phyloP scores from a whole-genome alignment of 2,113 vertebrate species.

The Malurus elegans region DNA sequence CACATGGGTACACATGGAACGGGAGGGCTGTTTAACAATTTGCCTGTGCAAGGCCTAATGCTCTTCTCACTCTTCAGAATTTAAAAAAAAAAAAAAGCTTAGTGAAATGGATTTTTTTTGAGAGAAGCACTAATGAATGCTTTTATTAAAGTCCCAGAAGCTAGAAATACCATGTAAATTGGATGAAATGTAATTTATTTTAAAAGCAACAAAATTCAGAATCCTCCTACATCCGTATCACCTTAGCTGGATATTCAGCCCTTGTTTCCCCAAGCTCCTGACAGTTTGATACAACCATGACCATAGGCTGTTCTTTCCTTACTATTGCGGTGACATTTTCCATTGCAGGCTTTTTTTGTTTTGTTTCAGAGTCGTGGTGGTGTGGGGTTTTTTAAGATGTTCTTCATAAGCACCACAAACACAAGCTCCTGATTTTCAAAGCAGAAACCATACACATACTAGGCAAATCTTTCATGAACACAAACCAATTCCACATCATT shows the following conservation, averaged over 20 bases:
- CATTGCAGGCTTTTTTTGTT: not conserved
- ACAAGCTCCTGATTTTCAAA: not conserved
- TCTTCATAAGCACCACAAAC: not conserved
- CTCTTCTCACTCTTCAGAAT: not conserved
- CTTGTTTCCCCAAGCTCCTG: not conserved
- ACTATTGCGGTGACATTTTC: not conserved
- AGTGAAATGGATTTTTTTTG: not conserved
- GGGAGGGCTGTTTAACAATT: not conserved
- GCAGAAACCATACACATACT: not conserved
- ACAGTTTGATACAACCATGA: not conserved
- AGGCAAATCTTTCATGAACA: not conserved
- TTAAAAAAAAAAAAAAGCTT: not conserved
- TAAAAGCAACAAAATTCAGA: not conserved
- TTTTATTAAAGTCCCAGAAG: not conserved
- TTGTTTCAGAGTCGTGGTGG: not conserved
- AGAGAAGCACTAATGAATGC: not conserved
- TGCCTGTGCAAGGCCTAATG: not conserved
- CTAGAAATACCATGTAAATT: not conserved
- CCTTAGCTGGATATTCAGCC: not conserved
- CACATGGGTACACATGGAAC: not conserved
- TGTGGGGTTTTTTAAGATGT: not conserved
- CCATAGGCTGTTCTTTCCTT: not conserved
- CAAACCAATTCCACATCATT: not conserved
- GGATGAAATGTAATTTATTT: not conserved
- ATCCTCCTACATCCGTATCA: not conserved